phyloP scores from a whole-genome alignment of 2,888 invertebrate genomes.

The Autographa pulchrina region DNA sequence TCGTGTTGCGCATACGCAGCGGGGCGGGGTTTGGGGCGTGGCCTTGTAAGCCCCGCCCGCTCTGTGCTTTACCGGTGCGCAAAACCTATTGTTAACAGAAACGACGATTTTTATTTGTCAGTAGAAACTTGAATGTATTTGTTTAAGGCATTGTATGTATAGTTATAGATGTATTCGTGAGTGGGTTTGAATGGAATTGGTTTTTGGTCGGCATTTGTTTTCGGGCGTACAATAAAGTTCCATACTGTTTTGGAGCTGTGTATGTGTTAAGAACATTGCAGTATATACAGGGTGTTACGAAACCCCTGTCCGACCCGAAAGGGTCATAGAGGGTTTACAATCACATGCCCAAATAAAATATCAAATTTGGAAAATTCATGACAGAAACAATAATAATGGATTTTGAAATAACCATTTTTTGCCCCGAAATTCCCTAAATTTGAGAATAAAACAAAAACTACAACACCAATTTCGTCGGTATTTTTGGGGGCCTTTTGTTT shows the following conservation, averaged over 20 bases:
- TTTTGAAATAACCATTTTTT: too few species aligned
- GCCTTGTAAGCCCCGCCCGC: constrained; percentile 71
- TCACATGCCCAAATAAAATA: too few species aligned
- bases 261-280: background rate
- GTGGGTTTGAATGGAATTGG: constrained; percentile 5
- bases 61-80: constrained; percentile 82
- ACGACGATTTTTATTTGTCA: constrained; percentile 59
- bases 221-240: background rate
- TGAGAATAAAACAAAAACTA: too few species aligned
- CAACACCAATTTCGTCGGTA: too few species aligned
- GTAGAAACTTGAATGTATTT: constrained; percentile 45
- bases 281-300: too few species aligned
- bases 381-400: too few species aligned
- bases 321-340: too few species aligned
- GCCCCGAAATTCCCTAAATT: too few species aligned
- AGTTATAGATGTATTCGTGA: constrained; percentile 12
- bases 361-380: too few species aligned
- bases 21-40: constrained; percentile 80
- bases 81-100: constrained; percentile 74
- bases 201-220: background rate
- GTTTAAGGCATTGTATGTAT: constrained; percentile 40
- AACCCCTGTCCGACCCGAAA: too few species aligned
- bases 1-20: constrained; percentile 56
- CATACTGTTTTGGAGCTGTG: background rate
- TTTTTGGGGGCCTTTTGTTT: too few species aligned